Percentiles rank a stretch among this genome's conserved stretches.
These are phyloP conservation scores for Gymnoscopelus braueri DNA, from an alignment of 2,797 vertebrate species.

Conservation along the genomic window DNA sequence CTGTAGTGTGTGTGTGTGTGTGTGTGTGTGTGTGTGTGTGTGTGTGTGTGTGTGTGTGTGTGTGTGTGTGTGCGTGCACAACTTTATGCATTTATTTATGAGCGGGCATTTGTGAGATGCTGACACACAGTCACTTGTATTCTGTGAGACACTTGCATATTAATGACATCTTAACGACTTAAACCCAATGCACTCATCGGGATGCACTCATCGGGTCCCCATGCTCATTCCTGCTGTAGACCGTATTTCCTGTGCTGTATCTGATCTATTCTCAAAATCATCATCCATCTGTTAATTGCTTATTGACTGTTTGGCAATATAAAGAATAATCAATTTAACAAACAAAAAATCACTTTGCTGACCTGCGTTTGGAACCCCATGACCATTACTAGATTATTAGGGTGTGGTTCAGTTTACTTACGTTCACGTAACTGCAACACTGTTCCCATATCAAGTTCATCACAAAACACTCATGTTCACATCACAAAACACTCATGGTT, in stretches of 20 bases:
- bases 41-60: too few relatives aligned
- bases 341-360: too few relatives aligned
- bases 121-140: too few relatives aligned
- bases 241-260: too few relatives aligned
- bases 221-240: constrained; percentile 28
- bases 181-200: constrained; percentile 27
- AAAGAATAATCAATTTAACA: too few relatives aligned
- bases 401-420: not conserved
- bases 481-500: too few relatives aligned
- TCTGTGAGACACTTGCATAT: too few relatives aligned
- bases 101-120: constrained; percentile 36
- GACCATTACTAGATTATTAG: constrained; percentile 1
- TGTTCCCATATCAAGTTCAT: constrained; percentile 7
- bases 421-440: not conserved
- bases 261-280: too few relatives aligned
- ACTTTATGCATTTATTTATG: constrained; percentile 16
- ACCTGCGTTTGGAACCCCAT: too few relatives aligned
- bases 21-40: not conserved
- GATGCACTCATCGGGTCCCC: constrained; percentile 10
- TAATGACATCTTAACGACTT: too few relatives aligned
- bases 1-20: not conserved
- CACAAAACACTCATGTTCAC: constrained; percentile 3
- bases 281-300: too few relatives aligned
- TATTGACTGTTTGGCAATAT: too few relatives aligned
- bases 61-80: constrained; percentile 5